Evolutionary conservation across 2,797 vertebrate species (phyloP).

Genomic region (Morelia viridis): DNA sequence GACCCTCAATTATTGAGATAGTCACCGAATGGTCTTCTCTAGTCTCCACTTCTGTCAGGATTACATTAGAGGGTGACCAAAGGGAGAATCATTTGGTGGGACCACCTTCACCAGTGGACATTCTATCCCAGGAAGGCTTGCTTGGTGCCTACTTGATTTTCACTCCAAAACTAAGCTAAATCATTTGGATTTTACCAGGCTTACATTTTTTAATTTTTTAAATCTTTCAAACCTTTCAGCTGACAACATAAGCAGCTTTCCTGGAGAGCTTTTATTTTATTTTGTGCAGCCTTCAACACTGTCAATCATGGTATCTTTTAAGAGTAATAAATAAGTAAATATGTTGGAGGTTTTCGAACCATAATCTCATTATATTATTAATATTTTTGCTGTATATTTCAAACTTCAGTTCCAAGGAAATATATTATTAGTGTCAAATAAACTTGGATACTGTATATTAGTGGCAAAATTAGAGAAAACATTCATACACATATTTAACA

Average conservation of each 20-base stretch:
- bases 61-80: neutral
- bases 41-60: neutral
- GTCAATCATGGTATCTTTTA: no score
- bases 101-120: neutral
- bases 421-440: constrained; percentile 1
- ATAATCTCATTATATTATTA: constrained; percentile 50
- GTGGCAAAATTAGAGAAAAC: constrained; percentile 24
- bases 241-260: neutral
- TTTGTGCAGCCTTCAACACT: no score
- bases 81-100: neutral
- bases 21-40: neutral
- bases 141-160: neutral
- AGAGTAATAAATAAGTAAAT: neutral
- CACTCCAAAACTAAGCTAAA: neutral
- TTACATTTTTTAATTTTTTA: neutral
- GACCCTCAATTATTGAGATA: neutral
- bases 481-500: constrained; percentile 38
- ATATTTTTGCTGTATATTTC: neutral
- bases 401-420: constrained; percentile 16
- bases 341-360: constrained; percentile 27
- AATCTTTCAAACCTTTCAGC: neutral
- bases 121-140: neutral
- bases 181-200: neutral
- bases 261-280: neutral
- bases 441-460: neutral